Percentiles rank a stretch among this genome's conserved stretches.
These are phyloP conservation scores for Gymnoscelis rufifasciata DNA, from an alignment of 2,888 invertebrate species.

Conservation along the genomic window DNA sequence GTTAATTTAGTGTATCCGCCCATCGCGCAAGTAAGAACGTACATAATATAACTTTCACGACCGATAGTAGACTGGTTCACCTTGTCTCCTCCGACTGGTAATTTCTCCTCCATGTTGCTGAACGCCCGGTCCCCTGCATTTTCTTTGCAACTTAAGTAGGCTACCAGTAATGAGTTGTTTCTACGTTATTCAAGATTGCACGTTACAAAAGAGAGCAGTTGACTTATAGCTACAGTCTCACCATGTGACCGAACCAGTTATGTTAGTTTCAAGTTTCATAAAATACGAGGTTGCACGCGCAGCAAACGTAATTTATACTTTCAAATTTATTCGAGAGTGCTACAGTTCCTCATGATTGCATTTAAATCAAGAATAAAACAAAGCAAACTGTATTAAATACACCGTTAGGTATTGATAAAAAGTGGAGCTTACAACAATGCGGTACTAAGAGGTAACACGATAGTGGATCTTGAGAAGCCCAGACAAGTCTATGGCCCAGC, in stretches of 20 bases:
- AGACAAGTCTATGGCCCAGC: constrained; percentile 52
- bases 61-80: constrained; percentile 57
- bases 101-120: constrained; percentile 60
- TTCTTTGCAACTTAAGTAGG: constrained; percentile 70
- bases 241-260: constrained; percentile 37
- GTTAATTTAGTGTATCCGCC: constrained; percentile 30
- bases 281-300: constrained; percentile 34
- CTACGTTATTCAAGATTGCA: constrained; percentile 56
- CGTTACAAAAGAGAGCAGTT: constrained; percentile 44
- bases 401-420: constrained; percentile 49
- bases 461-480: constrained; percentile 61
- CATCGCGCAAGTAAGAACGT: constrained; percentile 27
- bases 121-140: constrained; percentile 55
- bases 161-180: constrained; percentile 64
- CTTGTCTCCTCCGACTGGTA: constrained; percentile 56
- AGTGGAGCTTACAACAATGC: constrained; percentile 42
- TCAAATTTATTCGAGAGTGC: constrained; percentile 30
- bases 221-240: constrained; percentile 37
- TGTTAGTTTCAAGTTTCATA: constrained; percentile 40
- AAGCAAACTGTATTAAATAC: constrained; percentile 54
- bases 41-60: constrained; percentile 69
- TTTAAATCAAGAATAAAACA: constrained; percentile 48
- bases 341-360: constrained; percentile 33
- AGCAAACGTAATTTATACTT: constrained; percentile 37
- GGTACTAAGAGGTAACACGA: constrained; percentile 69